Conservation (phyloP, 1,140 invertebrate species). For the Lucilia sericata region DNA sequence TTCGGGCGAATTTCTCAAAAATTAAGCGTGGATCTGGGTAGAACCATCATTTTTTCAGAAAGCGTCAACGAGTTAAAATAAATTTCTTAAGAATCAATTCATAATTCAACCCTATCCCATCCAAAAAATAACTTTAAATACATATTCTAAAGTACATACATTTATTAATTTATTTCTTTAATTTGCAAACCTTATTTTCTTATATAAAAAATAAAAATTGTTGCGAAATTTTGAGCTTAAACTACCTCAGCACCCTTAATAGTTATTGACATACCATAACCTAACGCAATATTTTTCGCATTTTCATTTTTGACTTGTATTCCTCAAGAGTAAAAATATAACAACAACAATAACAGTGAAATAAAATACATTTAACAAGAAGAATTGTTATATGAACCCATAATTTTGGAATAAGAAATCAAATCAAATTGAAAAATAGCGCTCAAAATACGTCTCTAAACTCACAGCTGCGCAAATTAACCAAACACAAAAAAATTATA, state of each 20-base stretch:
- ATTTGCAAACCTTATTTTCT: no score
- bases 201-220: no score
- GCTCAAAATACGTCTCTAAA: background rate
- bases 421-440: conserved; percentile 12
- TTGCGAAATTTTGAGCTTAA: no score
- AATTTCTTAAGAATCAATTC: no score
- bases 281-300: background rate
- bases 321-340: background rate
- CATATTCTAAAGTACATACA: no score
- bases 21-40: no score
- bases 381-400: background rate
- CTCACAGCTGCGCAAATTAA: conserved; percentile 23
- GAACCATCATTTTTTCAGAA: no score
- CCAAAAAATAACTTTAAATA: no score
- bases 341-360: background rate
- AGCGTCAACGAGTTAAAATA: no score
- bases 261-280: background rate
- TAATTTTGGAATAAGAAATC: conserved; percentile 7
- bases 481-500: background rate
- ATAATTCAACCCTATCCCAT: no score
- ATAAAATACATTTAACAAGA: background rate
- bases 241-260: background rate
- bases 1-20: no score
- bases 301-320: background rate
- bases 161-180: no score